A percentile compares a stretch with the other conserved stretches of the same genome.
Evolutionary conservation across 2,113 vertebrate genomes (phyloP).

Genomic region (Dipodomys merriami): DNA sequence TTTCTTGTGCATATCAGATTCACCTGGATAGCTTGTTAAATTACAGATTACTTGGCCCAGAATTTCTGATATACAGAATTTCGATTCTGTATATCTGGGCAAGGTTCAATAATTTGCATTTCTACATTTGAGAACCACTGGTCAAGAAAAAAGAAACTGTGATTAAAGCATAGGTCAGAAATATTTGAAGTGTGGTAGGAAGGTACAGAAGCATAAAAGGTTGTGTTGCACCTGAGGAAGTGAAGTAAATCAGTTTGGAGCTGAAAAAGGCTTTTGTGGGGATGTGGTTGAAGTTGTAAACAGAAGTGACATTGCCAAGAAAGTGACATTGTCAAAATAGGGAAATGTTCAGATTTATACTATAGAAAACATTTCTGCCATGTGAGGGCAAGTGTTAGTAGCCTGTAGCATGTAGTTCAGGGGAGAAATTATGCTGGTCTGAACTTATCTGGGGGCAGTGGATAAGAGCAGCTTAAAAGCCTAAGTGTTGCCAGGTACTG

Average conservation of each 20-base stretch:
- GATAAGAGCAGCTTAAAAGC: not conserved
- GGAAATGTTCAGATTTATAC: not conserved
- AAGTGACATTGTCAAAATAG: not conserved
- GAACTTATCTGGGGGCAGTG: not conserved
- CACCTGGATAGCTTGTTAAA: constrained; percentile 20
- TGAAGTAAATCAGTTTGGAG: not conserved
- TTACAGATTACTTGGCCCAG: not conserved
- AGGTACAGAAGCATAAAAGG: not conserved
- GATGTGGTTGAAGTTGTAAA: not conserved
- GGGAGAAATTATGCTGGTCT: not conserved
- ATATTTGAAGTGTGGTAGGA: not conserved
- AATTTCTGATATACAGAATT: constrained; percentile 1
- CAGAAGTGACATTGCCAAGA: not conserved
- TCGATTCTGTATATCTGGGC: not conserved
- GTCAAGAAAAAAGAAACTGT: not conserved
- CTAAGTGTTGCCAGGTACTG: not conserved
- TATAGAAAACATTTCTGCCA: not conserved
- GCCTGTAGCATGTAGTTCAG: not conserved
- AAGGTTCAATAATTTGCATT: constrained; percentile 15
- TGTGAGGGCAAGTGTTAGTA: not conserved
- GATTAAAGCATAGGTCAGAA: not conserved
- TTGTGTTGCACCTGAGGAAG: not conserved
- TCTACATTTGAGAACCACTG: constrained; percentile 3
- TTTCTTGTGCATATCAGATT: not conserved
- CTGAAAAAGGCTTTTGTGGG: not conserved